These are phyloP conservation scores for Odontomyia ornata DNA, from an alignment of 2,888 invertebrate species.

Conservation along the genomic window DNA sequence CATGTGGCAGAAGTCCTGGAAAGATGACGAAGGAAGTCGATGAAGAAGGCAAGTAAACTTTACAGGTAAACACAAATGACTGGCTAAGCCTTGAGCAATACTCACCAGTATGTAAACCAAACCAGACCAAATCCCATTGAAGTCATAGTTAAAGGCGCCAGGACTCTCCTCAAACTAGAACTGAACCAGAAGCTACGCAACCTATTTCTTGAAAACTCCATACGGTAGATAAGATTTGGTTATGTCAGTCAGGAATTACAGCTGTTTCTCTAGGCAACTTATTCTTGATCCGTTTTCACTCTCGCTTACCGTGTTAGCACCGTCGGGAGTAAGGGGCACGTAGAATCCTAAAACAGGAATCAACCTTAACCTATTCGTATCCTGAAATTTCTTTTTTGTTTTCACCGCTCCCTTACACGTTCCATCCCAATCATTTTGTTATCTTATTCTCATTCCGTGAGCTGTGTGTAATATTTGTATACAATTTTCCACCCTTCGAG, in stretches of 20 bases:
- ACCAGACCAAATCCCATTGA: slow-evolving; percentile 18
- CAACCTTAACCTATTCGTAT: slow-evolving; percentile 13
- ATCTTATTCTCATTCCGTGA: slow-evolving; percentile 35
- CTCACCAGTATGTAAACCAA: neutral
- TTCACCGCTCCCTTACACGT: neutral
- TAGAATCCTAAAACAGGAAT: neutral
- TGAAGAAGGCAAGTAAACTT: slow-evolving; percentile 23
- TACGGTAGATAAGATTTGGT: slow-evolving; percentile 46
- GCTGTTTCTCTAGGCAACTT: slow-evolving; percentile 36
- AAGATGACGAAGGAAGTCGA: neutral
- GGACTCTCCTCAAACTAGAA: neutral
- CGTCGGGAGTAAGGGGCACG: neutral
- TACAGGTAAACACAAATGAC: slow-evolving; percentile 34
- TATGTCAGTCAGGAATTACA: slow-evolving; percentile 49
- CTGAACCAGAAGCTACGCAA: neutral
- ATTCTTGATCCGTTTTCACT: slow-evolving; percentile 31
- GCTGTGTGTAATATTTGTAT: slow-evolving; percentile 34
- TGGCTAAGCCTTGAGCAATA: slow-evolving; percentile 11
- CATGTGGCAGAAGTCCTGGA: neutral
- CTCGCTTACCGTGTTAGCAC: slow-evolving; percentile 5
- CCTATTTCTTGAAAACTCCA: slow-evolving; percentile 4
- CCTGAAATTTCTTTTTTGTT: slow-evolving; percentile 25
- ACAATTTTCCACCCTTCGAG: slow-evolving; percentile 41
- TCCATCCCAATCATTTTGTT: slow-evolving; percentile 12
- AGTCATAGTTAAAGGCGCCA: slow-evolving; percentile 10